These are phyloP conservation scores for Eublepharis macularius DNA, from an alignment of 2,113 vertebrate species.

Conservation along the genomic window DNA sequence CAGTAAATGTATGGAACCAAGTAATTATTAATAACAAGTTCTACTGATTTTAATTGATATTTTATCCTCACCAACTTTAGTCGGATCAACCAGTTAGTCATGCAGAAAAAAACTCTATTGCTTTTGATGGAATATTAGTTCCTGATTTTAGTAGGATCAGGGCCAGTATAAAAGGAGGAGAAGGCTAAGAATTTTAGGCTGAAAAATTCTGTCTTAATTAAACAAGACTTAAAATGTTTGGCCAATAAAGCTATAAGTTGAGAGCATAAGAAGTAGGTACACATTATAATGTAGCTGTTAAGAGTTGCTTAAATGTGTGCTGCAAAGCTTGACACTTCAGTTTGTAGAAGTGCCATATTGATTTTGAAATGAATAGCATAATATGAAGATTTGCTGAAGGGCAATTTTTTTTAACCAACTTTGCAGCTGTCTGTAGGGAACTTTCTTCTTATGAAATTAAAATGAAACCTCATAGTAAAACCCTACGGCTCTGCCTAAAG, in stretches of 20 bases:
- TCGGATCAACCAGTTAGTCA: not conserved
- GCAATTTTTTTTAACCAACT: slow-evolving; percentile 32
- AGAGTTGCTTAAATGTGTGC: slow-evolving; percentile 7
- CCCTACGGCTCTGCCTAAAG: not conserved
- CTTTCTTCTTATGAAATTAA: slow-evolving; percentile 34
- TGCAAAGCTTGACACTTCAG: not conserved
- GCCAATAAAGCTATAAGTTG: not conserved
- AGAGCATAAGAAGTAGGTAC: not conserved
- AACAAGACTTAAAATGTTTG: not conserved
- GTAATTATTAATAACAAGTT: too few species aligned
- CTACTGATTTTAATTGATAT: too few species aligned
- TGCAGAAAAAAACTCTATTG: not conserved
- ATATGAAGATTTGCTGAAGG: slow-evolving; percentile 51
- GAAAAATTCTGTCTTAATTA: slow-evolving; percentile 9
- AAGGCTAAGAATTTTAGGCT: not conserved
- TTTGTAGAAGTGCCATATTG: slow-evolving; percentile 39
- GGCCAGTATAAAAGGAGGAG: not conserved
- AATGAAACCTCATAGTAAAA: slow-evolving; percentile 34
- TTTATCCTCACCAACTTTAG: too few species aligned
- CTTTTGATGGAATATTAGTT: not conserved
- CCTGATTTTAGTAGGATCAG: not conserved
- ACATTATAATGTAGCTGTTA: not conserved
- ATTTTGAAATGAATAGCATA: slow-evolving; percentile 43
- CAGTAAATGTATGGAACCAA: too few species aligned
- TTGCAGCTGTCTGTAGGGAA: not conserved